A percentile compares a stretch with the other conserved stretches of the same genome.
Evolutionary conservation across 1,140 invertebrate species (phyloP).

Genomic region (Papilio machaon): DNA sequence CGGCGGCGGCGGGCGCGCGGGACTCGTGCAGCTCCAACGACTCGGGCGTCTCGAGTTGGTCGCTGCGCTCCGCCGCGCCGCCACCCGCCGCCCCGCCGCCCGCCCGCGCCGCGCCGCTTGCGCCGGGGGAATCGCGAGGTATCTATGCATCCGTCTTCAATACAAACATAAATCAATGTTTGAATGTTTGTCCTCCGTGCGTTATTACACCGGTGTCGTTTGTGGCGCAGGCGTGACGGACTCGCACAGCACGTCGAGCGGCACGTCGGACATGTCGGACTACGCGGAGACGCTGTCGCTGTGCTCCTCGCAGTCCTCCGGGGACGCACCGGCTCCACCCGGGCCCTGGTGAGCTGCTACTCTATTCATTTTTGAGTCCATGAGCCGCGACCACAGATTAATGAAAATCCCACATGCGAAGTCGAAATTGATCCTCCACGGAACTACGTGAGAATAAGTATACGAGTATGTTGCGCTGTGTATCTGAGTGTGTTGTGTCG

Average conservation of each 20-base stretch:
- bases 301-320: slow-evolving; percentile 87
- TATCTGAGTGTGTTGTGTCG: slow-evolving; percentile 45
- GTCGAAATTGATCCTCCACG: too few relatives aligned
- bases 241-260: slow-evolving; percentile 89
- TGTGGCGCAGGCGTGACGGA: slow-evolving; percentile 77
- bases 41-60: slow-evolving; percentile 89
- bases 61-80: slow-evolving; percentile 78
- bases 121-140: slow-evolving; percentile 15
- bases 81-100: slow-evolving; percentile 85
- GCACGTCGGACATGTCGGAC: slow-evolving; percentile 93
- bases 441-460: too few relatives aligned
- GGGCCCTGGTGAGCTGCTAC: slow-evolving; percentile 57
- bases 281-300: slow-evolving; percentile 94
- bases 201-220: slow-evolving; percentile 13
- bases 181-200: not conserved
- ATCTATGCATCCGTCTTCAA: not conserved
- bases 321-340: slow-evolving; percentile 84
- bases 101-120: slow-evolving; percentile 84
- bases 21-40: slow-evolving; percentile 92
- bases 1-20: slow-evolving; percentile 83
- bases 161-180: not conserved
- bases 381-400: too few relatives aligned
- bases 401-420: too few relatives aligned
- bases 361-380: not conserved
- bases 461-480: too few relatives aligned